Evolutionary conservation across 1,140 invertebrate species (phyloP).

Genomic region (Drosophila melanica): DNA sequence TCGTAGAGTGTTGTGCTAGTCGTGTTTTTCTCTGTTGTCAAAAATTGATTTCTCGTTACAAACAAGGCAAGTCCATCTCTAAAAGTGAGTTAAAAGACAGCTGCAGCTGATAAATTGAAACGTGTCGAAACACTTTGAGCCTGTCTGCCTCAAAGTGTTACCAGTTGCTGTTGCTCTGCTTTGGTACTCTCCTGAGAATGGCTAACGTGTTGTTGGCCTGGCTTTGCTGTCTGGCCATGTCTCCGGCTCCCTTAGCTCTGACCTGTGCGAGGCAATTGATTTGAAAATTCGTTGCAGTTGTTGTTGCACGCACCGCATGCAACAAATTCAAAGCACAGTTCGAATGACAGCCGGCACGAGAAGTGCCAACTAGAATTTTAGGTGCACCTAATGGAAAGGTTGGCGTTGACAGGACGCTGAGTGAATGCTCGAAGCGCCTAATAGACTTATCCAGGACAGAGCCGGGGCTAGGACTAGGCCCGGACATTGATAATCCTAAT

Average conservation of each 20-base stretch:
- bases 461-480: not conserved
- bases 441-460: slow-evolving; percentile 14
- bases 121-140: slow-evolving; percentile 10
- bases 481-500: slow-evolving; percentile 58
- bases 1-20: too few species aligned
- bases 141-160: too few species aligned
- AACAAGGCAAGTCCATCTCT: too few species aligned
- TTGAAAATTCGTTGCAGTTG: not conserved
- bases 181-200: not conserved
- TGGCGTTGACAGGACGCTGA: not conserved
- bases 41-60: too few species aligned
- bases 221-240: not conserved
- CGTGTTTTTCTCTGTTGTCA: too few species aligned
- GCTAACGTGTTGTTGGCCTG: slow-evolving; percentile 9
- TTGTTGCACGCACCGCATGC: slow-evolving; percentile 5
- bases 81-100: too few species aligned
- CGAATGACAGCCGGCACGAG: not conserved
- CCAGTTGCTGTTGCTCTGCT: too few species aligned
- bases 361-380: not conserved
- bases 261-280: slow-evolving; percentile 1
- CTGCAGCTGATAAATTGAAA: slow-evolving; percentile 4
- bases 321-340: slow-evolving; percentile 2
- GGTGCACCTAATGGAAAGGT: not conserved
- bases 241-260: not conserved
- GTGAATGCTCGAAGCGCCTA: slow-evolving; percentile 3